Evolutionary conservation across 2,113 vertebrate genomes (phyloP).

Genomic region (Pavo muticus): DNA sequence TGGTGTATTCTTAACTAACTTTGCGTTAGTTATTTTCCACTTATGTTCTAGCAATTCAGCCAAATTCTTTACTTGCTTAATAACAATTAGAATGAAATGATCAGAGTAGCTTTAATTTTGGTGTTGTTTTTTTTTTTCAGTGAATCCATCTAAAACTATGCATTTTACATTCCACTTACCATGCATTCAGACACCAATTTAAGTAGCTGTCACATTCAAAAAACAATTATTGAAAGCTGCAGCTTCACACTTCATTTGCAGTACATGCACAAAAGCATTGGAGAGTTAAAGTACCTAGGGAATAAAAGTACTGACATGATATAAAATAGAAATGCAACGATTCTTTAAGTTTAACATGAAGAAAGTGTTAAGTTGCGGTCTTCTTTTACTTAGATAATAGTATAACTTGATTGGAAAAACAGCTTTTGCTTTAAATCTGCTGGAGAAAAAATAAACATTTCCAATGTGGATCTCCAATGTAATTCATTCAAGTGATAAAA

Average conservation of each 20-base stretch:
- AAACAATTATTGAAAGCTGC: not conserved
- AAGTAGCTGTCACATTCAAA: not conserved
- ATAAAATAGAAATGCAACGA: not conserved
- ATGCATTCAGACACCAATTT: not conserved
- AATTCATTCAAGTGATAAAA: conserved; percentile 12
- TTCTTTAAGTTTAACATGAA: not conserved
- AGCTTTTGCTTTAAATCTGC: conserved; percentile 13
- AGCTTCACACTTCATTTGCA: not conserved
- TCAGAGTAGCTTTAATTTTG: not conserved
- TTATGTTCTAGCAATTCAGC: not conserved
- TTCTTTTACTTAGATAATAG: conserved; percentile 6
- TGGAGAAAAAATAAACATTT: not conserved
- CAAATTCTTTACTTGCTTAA: not conserved
- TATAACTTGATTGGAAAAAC: not conserved
- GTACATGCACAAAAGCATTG: not conserved
- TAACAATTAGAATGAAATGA: not conserved
- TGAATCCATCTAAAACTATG: not conserved
- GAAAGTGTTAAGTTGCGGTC: not conserved
- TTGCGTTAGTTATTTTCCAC: not conserved
- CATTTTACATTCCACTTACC: not conserved
- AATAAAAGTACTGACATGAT: not conserved
- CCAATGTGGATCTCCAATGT: not conserved
- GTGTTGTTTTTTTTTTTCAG: not conserved
- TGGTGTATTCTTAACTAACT: not conserved
- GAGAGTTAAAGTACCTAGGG: not conserved